A percentile compares a stretch with the other conserved stretches of the same genome.
Conservation (phyloP, 2,888 invertebrate species). For the Busseola fusca region DNA sequence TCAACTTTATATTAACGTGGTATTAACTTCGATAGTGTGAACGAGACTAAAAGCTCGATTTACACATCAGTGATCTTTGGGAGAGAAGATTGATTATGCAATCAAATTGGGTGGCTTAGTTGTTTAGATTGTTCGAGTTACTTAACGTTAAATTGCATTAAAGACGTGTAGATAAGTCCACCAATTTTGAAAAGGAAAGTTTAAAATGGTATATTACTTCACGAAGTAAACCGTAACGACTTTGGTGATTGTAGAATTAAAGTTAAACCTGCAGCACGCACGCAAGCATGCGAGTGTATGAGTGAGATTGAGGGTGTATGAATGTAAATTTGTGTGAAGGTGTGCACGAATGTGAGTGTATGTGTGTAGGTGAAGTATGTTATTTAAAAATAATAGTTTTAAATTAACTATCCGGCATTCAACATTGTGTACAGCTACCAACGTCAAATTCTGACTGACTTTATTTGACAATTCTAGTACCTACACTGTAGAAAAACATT, state of each 20-base stretch:
- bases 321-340: neutral
- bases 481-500: neutral
- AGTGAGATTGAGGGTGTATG: neutral
- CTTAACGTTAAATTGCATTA: neutral
- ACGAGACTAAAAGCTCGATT: slow-evolving; percentile 8
- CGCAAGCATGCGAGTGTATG: too few relatives aligned
- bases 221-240: too few relatives aligned
- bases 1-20: slow-evolving; percentile 37
- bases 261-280: too few relatives aligned
- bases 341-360: neutral
- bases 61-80: slow-evolving; percentile 24
- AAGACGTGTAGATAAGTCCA: neutral
- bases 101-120: neutral
- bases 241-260: neutral
- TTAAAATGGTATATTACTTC: neutral
- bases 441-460: neutral
- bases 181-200: neutral
- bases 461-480: neutral
- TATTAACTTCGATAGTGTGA: slow-evolving; percentile 24
- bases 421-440: neutral
- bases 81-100: slow-evolving; percentile 3
- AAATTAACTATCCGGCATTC: neutral
- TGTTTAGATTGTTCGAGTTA: neutral
- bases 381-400: too few relatives aligned
- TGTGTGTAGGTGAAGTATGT: neutral